phyloP scores from a whole-genome alignment of 2,797 vertebrate genomes.

The Arnoldichthys spilopterus region DNA sequence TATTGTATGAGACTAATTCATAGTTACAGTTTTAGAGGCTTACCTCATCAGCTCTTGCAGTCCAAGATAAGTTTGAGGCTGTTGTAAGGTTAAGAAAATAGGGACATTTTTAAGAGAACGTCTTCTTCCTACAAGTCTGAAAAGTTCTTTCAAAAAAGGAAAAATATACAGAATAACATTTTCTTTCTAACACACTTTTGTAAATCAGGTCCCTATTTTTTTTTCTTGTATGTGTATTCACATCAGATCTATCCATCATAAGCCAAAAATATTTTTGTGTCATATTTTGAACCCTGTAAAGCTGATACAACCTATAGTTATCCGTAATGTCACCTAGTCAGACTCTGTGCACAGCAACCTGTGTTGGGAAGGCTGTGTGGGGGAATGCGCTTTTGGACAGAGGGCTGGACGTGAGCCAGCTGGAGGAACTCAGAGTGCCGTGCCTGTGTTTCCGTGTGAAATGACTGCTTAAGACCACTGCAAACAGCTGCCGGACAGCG shows the following conservation, averaged over 20 bases:
- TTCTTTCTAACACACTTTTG: background rate
- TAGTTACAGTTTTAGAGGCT: background rate
- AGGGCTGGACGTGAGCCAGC: slow-evolving; percentile 72
- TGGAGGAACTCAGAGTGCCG: slow-evolving; percentile 74
- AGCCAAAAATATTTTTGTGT: background rate
- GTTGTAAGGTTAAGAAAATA: background rate
- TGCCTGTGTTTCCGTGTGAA: slow-evolving; percentile 80
- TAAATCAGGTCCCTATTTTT: background rate
- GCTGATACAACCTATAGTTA: background rate
- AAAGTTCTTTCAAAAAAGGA: too few species aligned
- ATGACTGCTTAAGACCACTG: slow-evolving; percentile 79
- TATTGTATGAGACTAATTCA: background rate
- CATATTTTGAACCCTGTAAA: background rate
- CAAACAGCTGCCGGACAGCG: slow-evolving; percentile 83
- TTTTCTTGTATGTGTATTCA: too few species aligned
- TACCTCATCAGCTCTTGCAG: background rate
- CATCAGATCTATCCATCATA: too few species aligned
- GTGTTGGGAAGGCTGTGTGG: slow-evolving; percentile 39
- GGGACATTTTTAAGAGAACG: too few species aligned
- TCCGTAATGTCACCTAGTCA: background rate
- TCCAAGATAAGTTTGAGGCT: background rate
- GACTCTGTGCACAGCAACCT: background rate
- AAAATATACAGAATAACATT: background rate
- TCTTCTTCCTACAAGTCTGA: too few species aligned
- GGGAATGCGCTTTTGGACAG: slow-evolving; percentile 62